phyloP scores from a whole-genome alignment of 2,113 vertebrate species.

The Salminus brasiliensis region DNA sequence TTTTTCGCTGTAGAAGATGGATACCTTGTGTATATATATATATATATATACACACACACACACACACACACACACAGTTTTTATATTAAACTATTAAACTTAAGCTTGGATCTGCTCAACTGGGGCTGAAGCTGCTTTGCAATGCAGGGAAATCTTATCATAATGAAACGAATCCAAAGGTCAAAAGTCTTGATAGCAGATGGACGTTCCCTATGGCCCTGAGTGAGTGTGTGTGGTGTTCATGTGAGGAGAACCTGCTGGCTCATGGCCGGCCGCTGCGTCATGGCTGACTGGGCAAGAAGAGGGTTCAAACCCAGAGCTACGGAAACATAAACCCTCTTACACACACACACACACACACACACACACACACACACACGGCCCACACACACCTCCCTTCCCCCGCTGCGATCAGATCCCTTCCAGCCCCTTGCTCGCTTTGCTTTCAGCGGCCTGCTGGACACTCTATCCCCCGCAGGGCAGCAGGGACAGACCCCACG shows the following conservation, averaged over 20 bases:
- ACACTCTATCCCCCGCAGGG: background rate
- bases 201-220: constrained; percentile 5
- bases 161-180: constrained; percentile 20
- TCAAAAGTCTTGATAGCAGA: constrained; percentile 50
- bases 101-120: too few species aligned
- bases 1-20: too few species aligned
- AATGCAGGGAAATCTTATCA: too few species aligned
- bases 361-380: too few species aligned
- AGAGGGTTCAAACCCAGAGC: constrained; percentile 41
- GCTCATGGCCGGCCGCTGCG: constrained; percentile 21
- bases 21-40: too few species aligned
- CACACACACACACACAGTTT: too few species aligned
- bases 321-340: constrained; percentile 37
- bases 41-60: too few species aligned
- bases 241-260: constrained; percentile 1
- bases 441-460: constrained; percentile 16
- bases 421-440: background rate
- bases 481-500: background rate
- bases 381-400: background rate
- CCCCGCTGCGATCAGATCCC: background rate
- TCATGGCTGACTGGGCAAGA: constrained; percentile 41
- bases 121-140: too few species aligned
- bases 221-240: too few species aligned
- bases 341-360: background rate
- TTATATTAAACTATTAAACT: too few species aligned